A percentile compares a stretch with the other conserved stretches of the same genome.
phyloP scores from a whole-genome alignment of 2,113 vertebrate species.

The Rafetus swinhoei region DNA sequence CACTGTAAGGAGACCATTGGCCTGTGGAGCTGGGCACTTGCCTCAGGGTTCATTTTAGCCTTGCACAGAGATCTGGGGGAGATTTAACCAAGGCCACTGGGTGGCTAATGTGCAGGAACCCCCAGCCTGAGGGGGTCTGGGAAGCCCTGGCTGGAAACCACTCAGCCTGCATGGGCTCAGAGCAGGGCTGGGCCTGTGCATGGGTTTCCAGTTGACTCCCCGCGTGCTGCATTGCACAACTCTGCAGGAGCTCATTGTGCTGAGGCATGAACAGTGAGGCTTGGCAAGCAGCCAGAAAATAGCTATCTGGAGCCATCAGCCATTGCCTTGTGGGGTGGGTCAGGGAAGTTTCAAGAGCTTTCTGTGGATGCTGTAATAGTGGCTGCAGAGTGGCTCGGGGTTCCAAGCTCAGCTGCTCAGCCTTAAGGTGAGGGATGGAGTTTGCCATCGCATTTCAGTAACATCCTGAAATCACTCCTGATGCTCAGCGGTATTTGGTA shows the following conservation, averaged over 20 bases:
- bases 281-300: background rate
- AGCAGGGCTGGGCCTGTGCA: background rate
- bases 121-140: background rate
- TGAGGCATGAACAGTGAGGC: background rate
- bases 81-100: background rate
- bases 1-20: background rate
- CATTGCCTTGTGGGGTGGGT: background rate
- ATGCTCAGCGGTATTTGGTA: background rate
- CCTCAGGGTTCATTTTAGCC: background rate
- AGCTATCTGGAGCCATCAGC: background rate
- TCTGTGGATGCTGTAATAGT: background rate
- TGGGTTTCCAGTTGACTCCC: background rate
- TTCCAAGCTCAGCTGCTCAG: background rate
- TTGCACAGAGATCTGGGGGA: background rate
- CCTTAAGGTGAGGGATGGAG: background rate
- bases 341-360: background rate
- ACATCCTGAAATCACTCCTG: background rate
- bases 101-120: background rate
- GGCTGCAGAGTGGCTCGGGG: background rate
- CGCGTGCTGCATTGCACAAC: background rate
- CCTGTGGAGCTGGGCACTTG: background rate
- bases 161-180: background rate
- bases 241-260: background rate
- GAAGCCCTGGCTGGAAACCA: background rate
- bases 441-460: background rate